Evolutionary conservation across 2,888 invertebrate species (phyloP).

Genomic region (Ophion ellenae): DNA sequence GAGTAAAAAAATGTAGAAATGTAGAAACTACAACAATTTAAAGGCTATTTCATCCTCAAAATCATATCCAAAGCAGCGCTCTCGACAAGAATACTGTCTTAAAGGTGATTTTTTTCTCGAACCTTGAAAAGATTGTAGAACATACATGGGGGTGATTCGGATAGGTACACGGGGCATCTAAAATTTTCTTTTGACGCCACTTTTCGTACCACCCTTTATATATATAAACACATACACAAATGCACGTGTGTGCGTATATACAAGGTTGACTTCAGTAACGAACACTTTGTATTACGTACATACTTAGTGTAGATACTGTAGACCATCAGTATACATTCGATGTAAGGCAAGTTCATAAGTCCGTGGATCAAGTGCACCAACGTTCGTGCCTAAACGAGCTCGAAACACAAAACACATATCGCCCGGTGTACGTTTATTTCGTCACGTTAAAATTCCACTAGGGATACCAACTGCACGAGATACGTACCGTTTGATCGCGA

Average conservation of each 20-base stretch:
- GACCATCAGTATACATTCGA: not conserved
- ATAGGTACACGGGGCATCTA: no score
- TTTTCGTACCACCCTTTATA: no score
- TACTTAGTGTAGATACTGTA: conserved; percentile 8
- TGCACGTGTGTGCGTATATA: not conserved
- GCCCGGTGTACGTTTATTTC: conserved; percentile 10
- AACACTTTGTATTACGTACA: conserved; percentile 11
- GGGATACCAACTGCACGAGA: not conserved
- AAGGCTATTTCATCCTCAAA: no score
- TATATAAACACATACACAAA: not conserved
- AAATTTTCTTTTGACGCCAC: no score
- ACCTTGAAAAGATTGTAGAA: no score
- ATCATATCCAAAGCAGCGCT: no score
- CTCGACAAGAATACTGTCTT: no score
- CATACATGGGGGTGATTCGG: no score
- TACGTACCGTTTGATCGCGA: conserved; percentile 16
- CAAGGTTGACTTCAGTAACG: conserved; percentile 14
- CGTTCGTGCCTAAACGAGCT: conserved; percentile 17
- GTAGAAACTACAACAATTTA: no score
- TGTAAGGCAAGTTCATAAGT: conserved; percentile 37
- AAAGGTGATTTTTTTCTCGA: no score
- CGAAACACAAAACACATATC: conserved; percentile 27
- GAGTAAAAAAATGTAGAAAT: no score
- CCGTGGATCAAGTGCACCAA: not conserved
- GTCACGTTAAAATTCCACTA: conserved; percentile 10